Conservation (phyloP, 2,888 invertebrate species). For the Heteropelma amictum region DNA sequence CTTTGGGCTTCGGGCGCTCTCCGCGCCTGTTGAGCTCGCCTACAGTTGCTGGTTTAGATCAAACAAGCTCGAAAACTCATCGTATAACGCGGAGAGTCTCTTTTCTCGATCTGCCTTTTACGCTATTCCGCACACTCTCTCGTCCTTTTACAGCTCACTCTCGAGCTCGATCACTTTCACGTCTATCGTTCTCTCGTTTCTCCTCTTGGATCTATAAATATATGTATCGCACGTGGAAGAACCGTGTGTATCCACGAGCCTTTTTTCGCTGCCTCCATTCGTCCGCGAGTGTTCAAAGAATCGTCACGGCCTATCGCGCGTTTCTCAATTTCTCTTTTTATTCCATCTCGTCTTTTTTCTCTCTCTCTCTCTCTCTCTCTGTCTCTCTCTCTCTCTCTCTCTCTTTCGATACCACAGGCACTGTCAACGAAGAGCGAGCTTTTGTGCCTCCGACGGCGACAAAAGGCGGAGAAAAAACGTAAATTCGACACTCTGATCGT, state of each 20-base stretch:
- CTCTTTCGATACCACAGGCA: not conserved
- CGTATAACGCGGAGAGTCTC: no score
- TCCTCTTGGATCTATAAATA: not conserved
- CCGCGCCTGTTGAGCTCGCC: slow-evolving; percentile 44
- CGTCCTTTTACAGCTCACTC: slow-evolving; percentile 33
- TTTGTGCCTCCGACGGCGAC: no score
- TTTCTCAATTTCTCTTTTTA: no score
- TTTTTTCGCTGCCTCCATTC: no score
- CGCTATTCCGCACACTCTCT: slow-evolving; percentile 28
- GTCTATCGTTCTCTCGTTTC: not conserved
- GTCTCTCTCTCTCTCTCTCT: not conserved
- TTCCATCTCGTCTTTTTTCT: not conserved
- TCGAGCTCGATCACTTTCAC: slow-evolving; percentile 19
- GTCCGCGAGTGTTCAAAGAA: no score
- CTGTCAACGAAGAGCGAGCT: no score
- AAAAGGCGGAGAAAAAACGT: not conserved
- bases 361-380: not conserved
- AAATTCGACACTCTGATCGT: not conserved
- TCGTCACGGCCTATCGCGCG: no score
- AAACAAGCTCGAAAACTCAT: slow-evolving; percentile 53
- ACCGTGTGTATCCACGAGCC: not conserved
- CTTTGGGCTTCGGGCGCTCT: slow-evolving; percentile 45
- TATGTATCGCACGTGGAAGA: not conserved
- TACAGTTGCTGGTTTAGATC: slow-evolving; percentile 29
- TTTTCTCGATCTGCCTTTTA: slow-evolving; percentile 43